Percentiles rank a stretch among this genome's conserved stretches.
Evolutionary conservation across 2,888 invertebrate genomes (phyloP).

Genomic region (Chironomus riparius): DNA sequence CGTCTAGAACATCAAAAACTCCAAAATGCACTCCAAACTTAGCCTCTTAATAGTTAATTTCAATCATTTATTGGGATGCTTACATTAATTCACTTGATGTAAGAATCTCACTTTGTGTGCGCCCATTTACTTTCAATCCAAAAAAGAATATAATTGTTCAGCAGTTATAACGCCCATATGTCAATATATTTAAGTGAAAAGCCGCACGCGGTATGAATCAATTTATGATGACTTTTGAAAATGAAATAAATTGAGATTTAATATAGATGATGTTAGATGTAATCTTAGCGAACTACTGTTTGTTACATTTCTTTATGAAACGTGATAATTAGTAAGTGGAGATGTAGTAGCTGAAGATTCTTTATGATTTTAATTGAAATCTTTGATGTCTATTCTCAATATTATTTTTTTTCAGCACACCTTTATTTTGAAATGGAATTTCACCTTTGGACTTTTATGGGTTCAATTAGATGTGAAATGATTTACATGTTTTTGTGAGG

Average conservation of each 20-base stretch:
- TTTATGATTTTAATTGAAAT: too few relatives aligned
- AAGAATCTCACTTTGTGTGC: background rate
- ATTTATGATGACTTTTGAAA: constrained; percentile 1
- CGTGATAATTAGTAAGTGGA: background rate
- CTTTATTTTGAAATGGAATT: too few relatives aligned
- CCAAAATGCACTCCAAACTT: background rate
- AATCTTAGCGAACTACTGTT: constrained; percentile 1
- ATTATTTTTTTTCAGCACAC: background rate
- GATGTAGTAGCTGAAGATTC: too few relatives aligned
- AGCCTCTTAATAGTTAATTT: background rate
- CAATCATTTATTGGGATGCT: background rate
- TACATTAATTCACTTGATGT: background rate
- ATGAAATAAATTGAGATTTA: background rate
- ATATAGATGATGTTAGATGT: background rate
- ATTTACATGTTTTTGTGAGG: too few relatives aligned
- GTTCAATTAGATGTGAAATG: too few relatives aligned
- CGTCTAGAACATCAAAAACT: background rate
- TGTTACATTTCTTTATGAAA: background rate
- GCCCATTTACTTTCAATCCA: background rate
- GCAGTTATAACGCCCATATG: background rate
- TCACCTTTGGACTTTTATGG: too few relatives aligned
- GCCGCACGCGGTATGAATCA: background rate
- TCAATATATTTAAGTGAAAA: background rate
- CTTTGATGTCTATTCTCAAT: background rate
- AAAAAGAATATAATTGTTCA: background rate